Base-by-base conservation (phyloP, 2,888 invertebrate genomes). In the Pantelozetes paolii region DNA sequence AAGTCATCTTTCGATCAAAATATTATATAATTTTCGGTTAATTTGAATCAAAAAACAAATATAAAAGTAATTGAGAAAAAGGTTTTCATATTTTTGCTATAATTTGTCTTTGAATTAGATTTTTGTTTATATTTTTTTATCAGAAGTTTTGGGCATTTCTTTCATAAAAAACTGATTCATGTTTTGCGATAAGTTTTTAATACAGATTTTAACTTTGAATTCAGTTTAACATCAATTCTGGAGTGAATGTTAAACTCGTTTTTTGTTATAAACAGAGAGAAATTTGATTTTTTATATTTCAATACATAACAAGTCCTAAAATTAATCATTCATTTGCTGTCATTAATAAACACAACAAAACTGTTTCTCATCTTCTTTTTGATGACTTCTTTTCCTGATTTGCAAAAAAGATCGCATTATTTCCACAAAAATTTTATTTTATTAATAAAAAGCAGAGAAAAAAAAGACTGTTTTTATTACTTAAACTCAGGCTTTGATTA, bases 401-500 rank as follows among this genome's bases (percentile, higher is more conserved):
- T 50, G 50, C 5, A 50, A 11, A 57, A 57, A 28, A 26, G 28
- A 30, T 57, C 18, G 30, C 57, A 28, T 57, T 57, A 30, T 28
- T 28, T 20, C 20, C n/a, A 20, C 6, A 57, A 23, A 23, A 54
- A n/a, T n/a, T n/a, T n/a, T n/a, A n/a, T n/a, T n/a, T n/a, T n/a
- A n/a, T n/a, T n/a, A n/a, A n/a, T n/a, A n/a, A n/a, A n/a, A n/a
- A n/a, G n/a, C n/a, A n/a, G n/a, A n/a, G n/a, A n/a, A n/a, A n/a
- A n/a, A n/a, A n/a, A n/a, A n/a, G n/a, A 20, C 8, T 23, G 11
- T 57, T 57, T 57, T 28, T 26, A 2, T 57, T 9, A 28, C 13
- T 57, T 57, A 23, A 54, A 30, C 30, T 57, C 28, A 11, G n/a
- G 28, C n/a, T 57, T 57, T 57, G 28, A 57, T 57, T 57, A 57